Conservation (phyloP, 2,113 vertebrate species). For the Erythrocercus mccallii region DNA sequence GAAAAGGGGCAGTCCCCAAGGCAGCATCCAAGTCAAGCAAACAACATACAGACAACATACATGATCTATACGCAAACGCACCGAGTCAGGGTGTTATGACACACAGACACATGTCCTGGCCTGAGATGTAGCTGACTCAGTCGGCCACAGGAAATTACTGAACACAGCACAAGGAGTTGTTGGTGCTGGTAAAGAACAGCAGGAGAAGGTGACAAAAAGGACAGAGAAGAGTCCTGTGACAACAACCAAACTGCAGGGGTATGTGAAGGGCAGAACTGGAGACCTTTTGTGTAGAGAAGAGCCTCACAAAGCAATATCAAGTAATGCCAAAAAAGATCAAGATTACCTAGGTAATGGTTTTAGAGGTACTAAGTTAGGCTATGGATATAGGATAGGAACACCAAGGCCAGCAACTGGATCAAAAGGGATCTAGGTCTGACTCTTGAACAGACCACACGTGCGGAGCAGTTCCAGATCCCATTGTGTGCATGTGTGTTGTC, state of each 20-base stretch:
- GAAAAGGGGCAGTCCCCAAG: background rate
- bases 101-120: background rate
- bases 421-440: background rate
- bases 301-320: background rate
- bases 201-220: background rate
- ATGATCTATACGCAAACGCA: background rate
- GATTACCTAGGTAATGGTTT: background rate
- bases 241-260: background rate
- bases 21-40: background rate
- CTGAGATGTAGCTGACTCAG: background rate
- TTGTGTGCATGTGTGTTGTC: fast-evolving
- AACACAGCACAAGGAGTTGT: background rate
- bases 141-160: background rate
- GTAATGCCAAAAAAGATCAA: background rate
- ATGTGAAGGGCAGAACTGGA: background rate
- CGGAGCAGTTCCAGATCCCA: background rate
- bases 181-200: background rate
- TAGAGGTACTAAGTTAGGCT: background rate
- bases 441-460: background rate
- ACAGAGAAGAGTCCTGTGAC: background rate
- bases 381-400: background rate
- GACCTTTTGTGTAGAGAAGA: background rate
- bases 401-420: background rate
- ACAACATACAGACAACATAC: background rate
- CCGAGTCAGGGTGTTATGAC: background rate